Base-by-base conservation (phyloP, 1,140 invertebrate genomes). In the Phymastichus coffea region DNA sequence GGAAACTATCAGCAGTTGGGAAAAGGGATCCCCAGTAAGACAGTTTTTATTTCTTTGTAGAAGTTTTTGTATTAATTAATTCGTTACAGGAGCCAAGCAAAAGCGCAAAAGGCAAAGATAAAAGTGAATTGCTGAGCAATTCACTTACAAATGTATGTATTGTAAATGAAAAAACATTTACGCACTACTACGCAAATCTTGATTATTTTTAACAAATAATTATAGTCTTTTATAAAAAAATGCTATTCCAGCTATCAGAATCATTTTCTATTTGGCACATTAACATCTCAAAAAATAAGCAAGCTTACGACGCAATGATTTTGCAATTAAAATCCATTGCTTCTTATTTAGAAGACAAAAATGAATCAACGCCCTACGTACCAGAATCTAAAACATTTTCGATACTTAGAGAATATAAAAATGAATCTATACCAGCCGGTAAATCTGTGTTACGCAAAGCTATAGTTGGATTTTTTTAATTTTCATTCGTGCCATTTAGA, bases 211-310 rank as follows among this genome's bases (percentile, higher is more conserved):
- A 40, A 26, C 12, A 19, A 9, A 28, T 26, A 47, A 14, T 15
- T 37, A 33, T 37, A 41, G n/a, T 40, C 30, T 47, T 20, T 25
- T 10, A 15, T n/a, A n/a, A n/a, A n/a, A n/a, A n/a, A n/a, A n/a
- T n/a, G n/a, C n/a, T n/a, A n/a, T n/a, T n/a, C n/a, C 30, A 59
- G 30, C 30, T 43, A 8, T 43, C n/a, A 3, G 63, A 59, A 15
- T 46, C 52, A 17, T 66, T 71, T 35, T 54, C 64, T n/a, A 30
- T 69, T n/a, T 75, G 70, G 72, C 61, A 71, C 25, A 51, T 70
- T 19, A 63, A n/a, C n/a, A n/a, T n/a, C n/a, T n/a, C n/a, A n/a
- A n/a, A n/a, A n/a, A n/a, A n/a, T n/a, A n/a, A n/a, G 2, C 44
- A 47, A 2, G 66, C 67, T 9, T 66, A 68, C 30, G 44, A 73